Percentiles rank a stretch among this genome's conserved stretches.
Evolutionary conservation across 2,113 vertebrate genomes (phyloP).

Genomic region (Cavia aperea): DNA sequence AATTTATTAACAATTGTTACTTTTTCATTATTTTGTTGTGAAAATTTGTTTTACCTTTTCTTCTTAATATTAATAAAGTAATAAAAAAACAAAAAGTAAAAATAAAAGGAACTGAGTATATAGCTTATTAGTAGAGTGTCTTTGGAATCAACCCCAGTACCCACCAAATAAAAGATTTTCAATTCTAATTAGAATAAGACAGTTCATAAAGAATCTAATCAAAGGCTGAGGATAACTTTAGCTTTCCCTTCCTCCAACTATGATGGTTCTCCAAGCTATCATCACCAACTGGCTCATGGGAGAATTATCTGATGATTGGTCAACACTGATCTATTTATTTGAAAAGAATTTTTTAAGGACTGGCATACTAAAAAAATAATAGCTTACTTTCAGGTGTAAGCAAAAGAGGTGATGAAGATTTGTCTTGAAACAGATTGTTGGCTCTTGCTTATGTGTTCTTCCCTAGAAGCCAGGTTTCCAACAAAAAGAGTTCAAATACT

Average conservation of each 20-base stretch:
- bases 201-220: background rate
- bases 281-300: background rate
- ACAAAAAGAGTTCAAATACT: background rate
- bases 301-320: background rate
- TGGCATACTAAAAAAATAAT: background rate
- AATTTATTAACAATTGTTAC: no score
- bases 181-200: background rate
- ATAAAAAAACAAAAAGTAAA: background rate
- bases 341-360: background rate
- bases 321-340: background rate
- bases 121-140: background rate
- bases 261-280: background rate
- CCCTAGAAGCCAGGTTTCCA: background rate
- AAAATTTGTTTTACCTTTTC: no score
- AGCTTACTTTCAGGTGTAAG: background rate
- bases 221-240: background rate
- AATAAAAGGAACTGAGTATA: background rate
- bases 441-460: background rate
- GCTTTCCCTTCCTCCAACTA: background rate
- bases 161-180: background rate
- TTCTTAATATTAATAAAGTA: no score
- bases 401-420: background rate
- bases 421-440: background rate
- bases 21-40: no score
- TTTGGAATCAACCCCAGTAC: background rate